These are phyloP conservation scores for Diaphora mendica DNA, from an alignment of 2,888 invertebrate species.

Conservation along the genomic window DNA sequence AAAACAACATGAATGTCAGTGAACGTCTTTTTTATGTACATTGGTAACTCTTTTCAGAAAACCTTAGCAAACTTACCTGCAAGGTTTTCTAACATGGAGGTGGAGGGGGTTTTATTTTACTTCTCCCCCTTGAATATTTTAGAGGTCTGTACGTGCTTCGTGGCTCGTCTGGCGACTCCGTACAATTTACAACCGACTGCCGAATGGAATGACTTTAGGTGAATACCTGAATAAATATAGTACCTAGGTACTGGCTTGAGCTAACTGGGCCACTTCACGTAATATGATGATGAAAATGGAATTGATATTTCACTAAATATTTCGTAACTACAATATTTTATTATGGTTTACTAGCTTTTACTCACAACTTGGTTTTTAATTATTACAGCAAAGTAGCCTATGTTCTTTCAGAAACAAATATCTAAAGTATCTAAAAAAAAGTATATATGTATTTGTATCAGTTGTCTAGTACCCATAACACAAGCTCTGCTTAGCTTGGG, in stretches of 20 bases:
- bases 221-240: slow-evolving; percentile 55
- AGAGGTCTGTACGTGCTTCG: slow-evolving; percentile 57
- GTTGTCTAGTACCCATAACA: no score
- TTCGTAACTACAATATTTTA: background rate
- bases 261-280: slow-evolving; percentile 21
- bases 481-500: no score
- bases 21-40: slow-evolving; percentile 21
- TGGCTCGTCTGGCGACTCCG: slow-evolving; percentile 46
- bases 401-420: no score
- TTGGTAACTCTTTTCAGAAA: slow-evolving; percentile 28
- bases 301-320: background rate
- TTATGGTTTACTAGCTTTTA: background rate
- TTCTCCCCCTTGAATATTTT: slow-evolving; percentile 66
- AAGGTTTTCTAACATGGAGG: slow-evolving; percentile 47
- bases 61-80: slow-evolving; percentile 37
- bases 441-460: no score
- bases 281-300: background rate
- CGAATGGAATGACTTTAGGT: slow-evolving; percentile 63
- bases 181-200: slow-evolving; percentile 51
- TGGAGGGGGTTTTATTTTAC: slow-evolving; percentile 61
- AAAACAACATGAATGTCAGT: background rate
- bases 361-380: no score
- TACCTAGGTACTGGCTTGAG: slow-evolving; percentile 18
- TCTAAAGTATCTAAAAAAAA: no score
- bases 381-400: no score